phyloP scores from a whole-genome alignment of 2,797 vertebrate genomes.

The Oreortyx pictus region DNA sequence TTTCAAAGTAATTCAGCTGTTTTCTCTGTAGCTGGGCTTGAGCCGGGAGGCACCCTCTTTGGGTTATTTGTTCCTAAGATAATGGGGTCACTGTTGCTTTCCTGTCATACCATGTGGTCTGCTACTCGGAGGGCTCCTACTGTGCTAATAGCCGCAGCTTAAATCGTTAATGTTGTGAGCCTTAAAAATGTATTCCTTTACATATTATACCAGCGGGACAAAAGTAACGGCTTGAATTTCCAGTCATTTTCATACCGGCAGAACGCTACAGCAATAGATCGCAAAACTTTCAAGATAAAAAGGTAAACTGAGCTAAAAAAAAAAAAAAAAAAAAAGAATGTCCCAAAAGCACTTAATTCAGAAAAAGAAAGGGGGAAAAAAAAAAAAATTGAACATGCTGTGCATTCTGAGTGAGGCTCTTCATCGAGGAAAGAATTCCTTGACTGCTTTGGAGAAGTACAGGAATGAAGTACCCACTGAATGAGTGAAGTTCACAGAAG shows the following conservation, averaged over 20 bases:
- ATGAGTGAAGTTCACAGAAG: not conserved
- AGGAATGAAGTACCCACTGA: not conserved
- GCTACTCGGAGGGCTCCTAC: not conserved
- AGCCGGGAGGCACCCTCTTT: slow-evolving; percentile 11
- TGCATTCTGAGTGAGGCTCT: slow-evolving; percentile 29
- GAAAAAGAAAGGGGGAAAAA: slow-evolving; percentile 13
- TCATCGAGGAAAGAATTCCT: slow-evolving; percentile 27
- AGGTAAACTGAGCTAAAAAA: not conserved
- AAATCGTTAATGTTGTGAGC: not conserved
- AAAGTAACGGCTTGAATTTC: not conserved
- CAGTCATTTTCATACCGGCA: not conserved
- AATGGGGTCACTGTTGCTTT: not conserved
- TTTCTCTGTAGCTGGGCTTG: slow-evolving; percentile 57
- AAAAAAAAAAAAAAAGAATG: not conserved
- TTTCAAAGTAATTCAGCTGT: slow-evolving; percentile 58
- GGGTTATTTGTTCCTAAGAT: slow-evolving; percentile 51
- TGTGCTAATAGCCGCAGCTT: not conserved
- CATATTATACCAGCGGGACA: rapidly evolving
- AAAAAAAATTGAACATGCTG: not conserved
- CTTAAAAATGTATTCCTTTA: not conserved
- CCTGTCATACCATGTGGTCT: not conserved
- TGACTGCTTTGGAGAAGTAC: not conserved
- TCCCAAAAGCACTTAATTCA: slow-evolving; percentile 48
- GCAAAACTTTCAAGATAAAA: not conserved
- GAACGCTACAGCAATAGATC: not conserved